These are phyloP conservation scores for Mercenaria mercenaria DNA, from an alignment of 1,140 invertebrate species.

Conservation along the genomic window DNA sequence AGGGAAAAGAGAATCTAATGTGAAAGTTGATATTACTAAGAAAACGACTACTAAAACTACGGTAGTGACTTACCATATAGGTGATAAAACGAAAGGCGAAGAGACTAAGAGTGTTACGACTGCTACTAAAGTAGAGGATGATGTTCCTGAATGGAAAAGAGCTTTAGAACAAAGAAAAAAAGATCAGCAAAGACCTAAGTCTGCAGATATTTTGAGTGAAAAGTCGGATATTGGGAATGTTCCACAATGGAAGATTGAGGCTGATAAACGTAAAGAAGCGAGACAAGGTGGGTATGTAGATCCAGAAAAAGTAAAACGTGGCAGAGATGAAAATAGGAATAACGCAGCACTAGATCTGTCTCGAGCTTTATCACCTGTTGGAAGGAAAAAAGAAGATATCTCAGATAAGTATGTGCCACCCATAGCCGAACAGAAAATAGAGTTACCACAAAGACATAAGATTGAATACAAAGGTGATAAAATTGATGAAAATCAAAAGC, in stretches of 20 bases:
- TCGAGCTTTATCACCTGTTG: neutral
- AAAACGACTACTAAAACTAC: slow-evolving; percentile 43
- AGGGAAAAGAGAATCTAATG: slow-evolving; percentile 18
- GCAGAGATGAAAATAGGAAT: slow-evolving; percentile 2
- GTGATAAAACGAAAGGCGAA: slow-evolving; percentile 4
- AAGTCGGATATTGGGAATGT: slow-evolving; percentile 22
- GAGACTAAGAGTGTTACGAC: neutral
- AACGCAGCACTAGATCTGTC: neutral
- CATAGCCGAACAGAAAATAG: neutral
- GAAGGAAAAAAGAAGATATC: neutral
- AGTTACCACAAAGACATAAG: slow-evolving; percentile 27
- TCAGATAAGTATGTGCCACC: slow-evolving; percentile 15
- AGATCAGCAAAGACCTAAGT: slow-evolving; percentile 39
- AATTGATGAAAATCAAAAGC: slow-evolving; percentile 2
- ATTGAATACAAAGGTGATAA: neutral
- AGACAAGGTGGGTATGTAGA: slow-evolving; percentile 63
- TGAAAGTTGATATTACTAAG: slow-evolving; percentile 17
- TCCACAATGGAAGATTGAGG: slow-evolving; percentile 57
- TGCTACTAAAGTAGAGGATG: slow-evolving; percentile 16
- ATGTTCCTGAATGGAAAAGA: slow-evolving; percentile 59
- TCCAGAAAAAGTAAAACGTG: slow-evolving; percentile 49
- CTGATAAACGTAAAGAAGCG: slow-evolving; percentile 58
- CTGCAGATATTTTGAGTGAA: slow-evolving; percentile 42
- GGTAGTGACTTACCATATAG: neutral
- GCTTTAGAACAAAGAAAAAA: slow-evolving; percentile 44